Base-by-base conservation (phyloP, 1,140 invertebrate genomes). In the Cylas formicarius region DNA sequence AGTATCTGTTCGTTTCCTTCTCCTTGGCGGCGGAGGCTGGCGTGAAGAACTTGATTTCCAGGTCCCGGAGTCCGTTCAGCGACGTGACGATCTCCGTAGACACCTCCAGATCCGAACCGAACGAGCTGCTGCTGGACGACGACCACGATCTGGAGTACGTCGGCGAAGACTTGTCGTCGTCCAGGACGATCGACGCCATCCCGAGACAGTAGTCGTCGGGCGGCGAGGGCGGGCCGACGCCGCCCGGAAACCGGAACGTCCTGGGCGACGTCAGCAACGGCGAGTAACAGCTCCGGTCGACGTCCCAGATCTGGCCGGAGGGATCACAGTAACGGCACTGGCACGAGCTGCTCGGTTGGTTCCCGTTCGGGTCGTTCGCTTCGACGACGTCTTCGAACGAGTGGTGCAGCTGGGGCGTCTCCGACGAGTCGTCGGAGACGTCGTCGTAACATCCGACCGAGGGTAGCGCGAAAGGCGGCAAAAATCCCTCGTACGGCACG, bases 321-420 rank as follows among this genome's bases (percentile, higher is more conserved):
- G 85, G 82, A 60, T 87, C 83, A 58, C 84, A 87, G 50, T 84
- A 84, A 7, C 78, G 74, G 58, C 84, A 89, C 65, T 86, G 83
- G 65, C 84, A 87, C n/a, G 72, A 65, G 53, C 71, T 75, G 32
- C 55, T 66, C 62, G 31, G 52, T 48, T 49, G 60, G 35, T 50
- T 63, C 38, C 52, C 58, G 32, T 62, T 61, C 13, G 61, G 35
- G 40, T 65, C 62, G 22, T 61, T 56, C 6, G 55, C 51, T 17
- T 67, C 65, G 27, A 68, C 65, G 9, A 68, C 53, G 32, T 72
- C 70, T 40, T 64, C 63, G 49, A 66, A 63, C 5, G 60, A 53
- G 53, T 66, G 63, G 19, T 65, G 61, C 35, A 62, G 43, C 34
- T 62, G 58, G 10, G 63, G 62, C 7, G 56, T 53, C 44, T 65